A percentile compares a stretch with the other conserved stretches of the same genome.
Evolutionary conservation across 1,140 invertebrate species (phyloP).

Genomic region (Tenebrio molitor): DNA sequence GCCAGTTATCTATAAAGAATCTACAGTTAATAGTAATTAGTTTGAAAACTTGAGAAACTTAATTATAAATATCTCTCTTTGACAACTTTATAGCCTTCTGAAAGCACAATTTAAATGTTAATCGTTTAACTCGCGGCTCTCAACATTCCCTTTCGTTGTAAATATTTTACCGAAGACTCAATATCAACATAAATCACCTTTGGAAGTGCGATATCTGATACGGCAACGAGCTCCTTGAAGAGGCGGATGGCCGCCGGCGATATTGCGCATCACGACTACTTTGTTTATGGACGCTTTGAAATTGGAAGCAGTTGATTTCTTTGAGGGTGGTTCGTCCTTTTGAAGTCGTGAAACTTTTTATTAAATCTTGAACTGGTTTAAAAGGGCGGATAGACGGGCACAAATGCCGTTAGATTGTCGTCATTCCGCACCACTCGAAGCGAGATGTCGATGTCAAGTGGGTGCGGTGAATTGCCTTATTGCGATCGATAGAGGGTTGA

Average conservation of each 20-base stretch:
- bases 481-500: slow-evolving; percentile 27
- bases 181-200: background rate
- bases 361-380: slow-evolving; percentile 10
- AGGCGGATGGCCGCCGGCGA: background rate
- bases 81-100: background rate
- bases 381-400: background rate
- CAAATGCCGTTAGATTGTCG: slow-evolving; percentile 18
- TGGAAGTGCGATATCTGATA: slow-evolving; percentile 5
- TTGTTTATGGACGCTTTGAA: slow-evolving; percentile 2
- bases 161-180: background rate
- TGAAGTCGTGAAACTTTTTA: slow-evolving; percentile 24
- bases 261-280: slow-evolving; percentile 6
- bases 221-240: slow-evolving; percentile 5
- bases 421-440: slow-evolving; percentile 12
- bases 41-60: too few relatives aligned
- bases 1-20: too few relatives aligned
- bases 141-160: background rate
- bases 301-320: background rate
- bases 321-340: background rate
- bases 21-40: too few relatives aligned
- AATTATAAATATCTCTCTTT: too few relatives aligned
- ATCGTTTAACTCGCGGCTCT: background rate
- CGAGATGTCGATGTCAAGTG: slow-evolving; percentile 40
- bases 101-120: slow-evolving; percentile 4
- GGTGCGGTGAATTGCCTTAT: slow-evolving; percentile 30